These are phyloP conservation scores for Ptilodon capucinus DNA, from an alignment of 2,888 invertebrate species.

Conservation along the genomic window DNA sequence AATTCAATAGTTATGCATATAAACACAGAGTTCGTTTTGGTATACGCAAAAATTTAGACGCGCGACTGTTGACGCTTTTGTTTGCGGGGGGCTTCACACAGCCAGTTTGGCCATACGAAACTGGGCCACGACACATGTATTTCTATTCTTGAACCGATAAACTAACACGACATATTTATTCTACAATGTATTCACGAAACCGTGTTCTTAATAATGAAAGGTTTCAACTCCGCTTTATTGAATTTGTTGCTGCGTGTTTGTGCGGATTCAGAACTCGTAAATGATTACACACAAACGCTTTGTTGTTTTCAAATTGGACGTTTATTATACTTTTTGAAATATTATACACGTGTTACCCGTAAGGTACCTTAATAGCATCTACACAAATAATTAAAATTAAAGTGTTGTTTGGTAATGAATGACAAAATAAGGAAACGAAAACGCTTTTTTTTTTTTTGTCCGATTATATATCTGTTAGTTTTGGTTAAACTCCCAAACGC, in stretches of 20 bases:
- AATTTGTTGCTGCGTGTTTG: slow-evolving; percentile 30
- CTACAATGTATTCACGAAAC: slow-evolving; percentile 63
- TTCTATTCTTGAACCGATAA: slow-evolving; percentile 64
- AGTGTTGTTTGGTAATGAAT: too few species aligned
- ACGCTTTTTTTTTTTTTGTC: too few species aligned
- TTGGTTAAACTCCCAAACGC: too few species aligned
- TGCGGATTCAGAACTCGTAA: slow-evolving; percentile 53
- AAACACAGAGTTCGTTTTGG: too few species aligned
- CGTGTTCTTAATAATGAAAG: slow-evolving; percentile 32
- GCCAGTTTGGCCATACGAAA: slow-evolving; percentile 56
- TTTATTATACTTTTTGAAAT: background rate
- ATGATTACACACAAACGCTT: slow-evolving; percentile 44
- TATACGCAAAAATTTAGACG: too few species aligned
- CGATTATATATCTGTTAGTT: too few species aligned
- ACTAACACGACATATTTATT: slow-evolving; percentile 63
- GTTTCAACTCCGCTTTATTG: slow-evolving; percentile 14
- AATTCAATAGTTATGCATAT: too few species aligned
- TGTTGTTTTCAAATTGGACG: slow-evolving; percentile 40
- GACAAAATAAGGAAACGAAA: too few species aligned
- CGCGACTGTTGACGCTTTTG: too few species aligned
- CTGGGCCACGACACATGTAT: slow-evolving; percentile 64
- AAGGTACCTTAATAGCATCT: slow-evolving; percentile 48
- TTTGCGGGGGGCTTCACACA: too few species aligned
- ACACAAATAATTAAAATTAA: too few species aligned
- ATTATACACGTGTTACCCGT: slow-evolving; percentile 12